Base-by-base conservation (phyloP, 2,797 vertebrate genomes). In the Sitta carolinensis region DNA sequence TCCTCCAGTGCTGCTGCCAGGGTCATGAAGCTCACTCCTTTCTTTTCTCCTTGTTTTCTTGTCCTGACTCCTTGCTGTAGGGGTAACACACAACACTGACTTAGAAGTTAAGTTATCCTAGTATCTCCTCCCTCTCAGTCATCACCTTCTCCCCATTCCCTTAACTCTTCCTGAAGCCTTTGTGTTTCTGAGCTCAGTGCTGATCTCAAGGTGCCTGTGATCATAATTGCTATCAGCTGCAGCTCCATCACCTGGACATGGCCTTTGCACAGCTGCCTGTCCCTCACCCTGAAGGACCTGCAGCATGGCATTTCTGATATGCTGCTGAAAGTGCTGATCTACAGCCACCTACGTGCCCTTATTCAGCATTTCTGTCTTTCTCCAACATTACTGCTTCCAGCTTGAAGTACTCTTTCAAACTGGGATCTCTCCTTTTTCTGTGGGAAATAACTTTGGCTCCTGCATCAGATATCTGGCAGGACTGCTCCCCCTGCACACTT, bases 391-490 rank as follows among this genome's bases (percentile, higher is more conserved):
- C 34, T 94, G 47, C 54, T 32, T 85, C 62, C 50, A 88, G 30
- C 40, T 45, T 45, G 6, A n/a, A 38, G 19, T 14, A 62, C 36
- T 80, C 51, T 79, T 93, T 87, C 76, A 73, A 84, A 84, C 14
- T 25, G 9, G 19, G 20, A 10, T 74, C 17, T 59, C 32, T 64
- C 29, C 74, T 69, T 86, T 83, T 95, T 72, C 82, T 89, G 79
- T 59, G 15, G 92, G 91, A 96, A 96, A 75, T 40, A 59, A 72
- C 91, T 96, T 87, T 80, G 94, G 47, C 76, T 94, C 80, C 70
- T 8, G 19, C 87, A 91, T 52, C 81, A 95, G 75, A 87, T 82
- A 96, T 75, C 94, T 96, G 94, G 87, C 81, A 93, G 78, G 84
- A 87, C 87, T 84, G 63, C 77, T 89, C 25, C 72, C 70, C 85